These are phyloP conservation scores for Bombus picipes DNA, from an alignment of 1,140 invertebrate species.

Conservation along the genomic window DNA sequence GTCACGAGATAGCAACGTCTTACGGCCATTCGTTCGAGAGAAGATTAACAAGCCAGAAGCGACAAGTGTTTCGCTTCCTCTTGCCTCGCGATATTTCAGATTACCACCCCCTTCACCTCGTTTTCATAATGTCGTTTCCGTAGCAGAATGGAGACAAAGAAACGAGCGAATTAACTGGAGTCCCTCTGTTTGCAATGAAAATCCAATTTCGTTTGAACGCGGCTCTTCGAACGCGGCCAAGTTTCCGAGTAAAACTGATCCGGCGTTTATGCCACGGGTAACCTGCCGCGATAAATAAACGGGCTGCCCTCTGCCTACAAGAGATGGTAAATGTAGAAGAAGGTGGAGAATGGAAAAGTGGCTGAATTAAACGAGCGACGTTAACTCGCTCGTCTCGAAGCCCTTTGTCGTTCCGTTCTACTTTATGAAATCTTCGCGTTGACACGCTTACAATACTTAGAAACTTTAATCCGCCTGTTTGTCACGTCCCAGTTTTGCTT, in stretches of 20 bases:
- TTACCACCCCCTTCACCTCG: not conserved
- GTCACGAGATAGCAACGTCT: not conserved
- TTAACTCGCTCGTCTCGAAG: slow-evolving; percentile 6
- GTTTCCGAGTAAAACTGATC: slow-evolving; percentile 35
- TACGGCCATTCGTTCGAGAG: not conserved
- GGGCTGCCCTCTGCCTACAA: too few relatives aligned
- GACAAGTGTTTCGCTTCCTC: too few relatives aligned
- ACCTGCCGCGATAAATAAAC: slow-evolving; percentile 29
- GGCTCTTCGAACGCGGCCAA: not conserved
- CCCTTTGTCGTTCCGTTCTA: not conserved
- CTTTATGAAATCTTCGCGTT: not conserved
- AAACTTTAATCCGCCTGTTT: too few relatives aligned
- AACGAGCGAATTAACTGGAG: slow-evolving; percentile 31
- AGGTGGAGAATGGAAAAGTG: not conserved
- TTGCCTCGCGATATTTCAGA: not conserved
- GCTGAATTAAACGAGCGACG: slow-evolving; percentile 23
- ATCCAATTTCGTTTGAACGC: slow-evolving; percentile 44
- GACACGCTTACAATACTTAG: too few relatives aligned
- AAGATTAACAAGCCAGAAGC: slow-evolving; percentile 7
- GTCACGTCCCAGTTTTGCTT: too few relatives aligned
- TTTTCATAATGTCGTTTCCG: slow-evolving; percentile 14
- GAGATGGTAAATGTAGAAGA: not conserved
- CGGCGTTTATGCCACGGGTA: slow-evolving; percentile 21
- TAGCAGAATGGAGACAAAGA: slow-evolving; percentile 25
- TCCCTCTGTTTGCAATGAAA: slow-evolving; percentile 25